phyloP scores from a whole-genome alignment of 2,113 vertebrate species.

The Tylochromis polylepis region DNA sequence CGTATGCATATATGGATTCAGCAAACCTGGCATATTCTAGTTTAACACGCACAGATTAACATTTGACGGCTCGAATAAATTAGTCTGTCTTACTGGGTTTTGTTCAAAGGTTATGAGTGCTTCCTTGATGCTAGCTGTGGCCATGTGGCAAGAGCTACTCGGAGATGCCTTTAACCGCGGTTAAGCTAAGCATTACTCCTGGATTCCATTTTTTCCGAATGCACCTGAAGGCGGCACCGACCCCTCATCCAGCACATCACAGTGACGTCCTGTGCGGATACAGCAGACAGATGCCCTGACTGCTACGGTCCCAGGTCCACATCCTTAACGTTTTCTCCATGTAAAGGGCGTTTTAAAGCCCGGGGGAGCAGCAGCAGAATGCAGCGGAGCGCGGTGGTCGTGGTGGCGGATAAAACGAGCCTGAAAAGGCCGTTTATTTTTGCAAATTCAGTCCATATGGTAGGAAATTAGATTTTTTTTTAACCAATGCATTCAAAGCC shows the following conservation, averaged over 20 bases:
- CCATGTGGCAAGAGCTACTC: neutral
- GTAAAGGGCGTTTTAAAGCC: neutral
- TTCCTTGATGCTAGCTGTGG: neutral
- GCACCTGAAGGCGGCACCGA: conserved; percentile 28
- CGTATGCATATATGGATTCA: neutral
- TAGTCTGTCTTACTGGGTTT: neutral
- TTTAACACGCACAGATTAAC: neutral
- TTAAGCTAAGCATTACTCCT: neutral
- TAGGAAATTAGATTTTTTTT: conserved; percentile 14
- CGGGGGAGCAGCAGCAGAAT: conserved; percentile 32
- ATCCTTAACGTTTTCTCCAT: neutral
- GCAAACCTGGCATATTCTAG: neutral
- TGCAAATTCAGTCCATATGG: conserved; percentile 64
- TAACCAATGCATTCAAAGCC: neutral
- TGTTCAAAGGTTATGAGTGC: neutral
- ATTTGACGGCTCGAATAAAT: neutral
- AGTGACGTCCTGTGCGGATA: conserved; percentile 49
- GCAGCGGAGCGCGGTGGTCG: conserved; percentile 66
- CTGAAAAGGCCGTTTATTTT: conserved; percentile 69
- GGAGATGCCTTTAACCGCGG: neutral
- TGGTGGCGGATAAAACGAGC: conserved; percentile 67
- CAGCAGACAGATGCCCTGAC: conserved; percentile 17
- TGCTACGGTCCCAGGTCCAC: neutral
- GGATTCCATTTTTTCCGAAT: neutral
- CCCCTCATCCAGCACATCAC: conserved; percentile 18